Evolutionary conservation across 1,140 invertebrate genomes (phyloP), one percentile per base, ranked within the genome.

Genomic region (Cyclargus thomasi): DNA sequence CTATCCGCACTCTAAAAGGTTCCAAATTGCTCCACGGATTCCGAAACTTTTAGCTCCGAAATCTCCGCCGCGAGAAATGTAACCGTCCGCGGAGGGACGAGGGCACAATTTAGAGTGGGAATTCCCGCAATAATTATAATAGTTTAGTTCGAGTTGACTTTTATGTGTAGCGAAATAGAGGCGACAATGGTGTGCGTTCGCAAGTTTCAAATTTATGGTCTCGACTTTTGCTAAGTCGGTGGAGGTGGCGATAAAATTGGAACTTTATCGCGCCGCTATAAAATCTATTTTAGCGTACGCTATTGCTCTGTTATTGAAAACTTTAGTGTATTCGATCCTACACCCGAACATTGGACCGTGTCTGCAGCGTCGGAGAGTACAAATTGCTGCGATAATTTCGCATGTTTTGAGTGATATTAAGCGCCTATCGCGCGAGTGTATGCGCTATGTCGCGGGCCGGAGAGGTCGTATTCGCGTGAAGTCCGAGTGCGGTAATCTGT

Each of bases 1-100:
- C 76, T 70, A 68, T 47, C 14, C 39, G 70, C 70, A 73, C 18
- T 59, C 55, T 47, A 78, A 81, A 81, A 74, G 78, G 76, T 78
- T 81, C 73, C 74, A 78, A 78, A 76, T 80, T 77, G 76, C 73
- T 73, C 74, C 79, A 75, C 74, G 35, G 55, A 59, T n/a, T 22
- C 39, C 55, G 3, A 62, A 65, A 53, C 0, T 65, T 20, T 18
- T 21, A 20, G 18, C 55, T 1, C 20, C 55, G 20, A 59, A 59
- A 55, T 10, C 7, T 20, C 7, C 17, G 55, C 1, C 20, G 7
- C 7, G 2, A 20, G 18, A 59, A 59, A 59, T 59, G 2, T 18
- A 17, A 59, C 55, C 55, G 1, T 59, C 1, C 17, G 55, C 11
- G 17, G 8, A 5, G 55, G 10, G 10, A 7, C 11, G 55, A 59